Base-by-base conservation (phyloP, 2,888 invertebrate species). In the Oegoconia quadripuncta region DNA sequence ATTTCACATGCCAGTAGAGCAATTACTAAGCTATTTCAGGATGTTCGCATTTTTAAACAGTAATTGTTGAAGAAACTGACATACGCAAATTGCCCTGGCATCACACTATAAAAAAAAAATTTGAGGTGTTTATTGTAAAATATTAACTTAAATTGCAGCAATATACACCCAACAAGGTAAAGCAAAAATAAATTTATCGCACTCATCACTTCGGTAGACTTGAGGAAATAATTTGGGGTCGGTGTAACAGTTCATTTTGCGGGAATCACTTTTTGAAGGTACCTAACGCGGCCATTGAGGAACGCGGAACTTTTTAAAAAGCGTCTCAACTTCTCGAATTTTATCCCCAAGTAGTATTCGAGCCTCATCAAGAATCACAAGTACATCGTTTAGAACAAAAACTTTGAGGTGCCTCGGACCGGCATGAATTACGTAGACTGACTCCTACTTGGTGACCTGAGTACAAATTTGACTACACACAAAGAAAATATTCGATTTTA, bases 321-420 rank as follows among this genome's bases (percentile, higher is more conserved):
- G n/a, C 28, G 7, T 12, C 15, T 4, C 18, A 17, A 34, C 6
- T 29, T 36, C 36, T 14, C 33, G 18, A 32, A 34, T 37, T 37
- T 37, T 35, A 36, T 25, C 22, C 37, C 12, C 9, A 15, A 23
- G 13, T 16, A 33, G 33, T 34, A 29, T 41, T 37, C 33, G 20
- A 32, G 29, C 23, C 34, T 41, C 41, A 34, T 41, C 37, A 41
- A 41, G 35, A 41, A 37, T 37, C 37, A 29, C 17, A 33, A 37
- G 29, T 35, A 36, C 40, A 35, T 40, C 40, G 41, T 41, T 41
- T 36, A 34, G 25, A 12, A 17, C 28, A 40, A 37, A 41, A 41
- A 37, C 22, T 37, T 37, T 1, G 13, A 17, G 23, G 6, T 17
- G 7, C 25, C n/a, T 4, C n/a, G 34, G n/a, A 3, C 8, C 13